Conservation (phyloP, 2,797 vertebrate genomes). For the Ctenochaetus hawaiiensis region DNA sequence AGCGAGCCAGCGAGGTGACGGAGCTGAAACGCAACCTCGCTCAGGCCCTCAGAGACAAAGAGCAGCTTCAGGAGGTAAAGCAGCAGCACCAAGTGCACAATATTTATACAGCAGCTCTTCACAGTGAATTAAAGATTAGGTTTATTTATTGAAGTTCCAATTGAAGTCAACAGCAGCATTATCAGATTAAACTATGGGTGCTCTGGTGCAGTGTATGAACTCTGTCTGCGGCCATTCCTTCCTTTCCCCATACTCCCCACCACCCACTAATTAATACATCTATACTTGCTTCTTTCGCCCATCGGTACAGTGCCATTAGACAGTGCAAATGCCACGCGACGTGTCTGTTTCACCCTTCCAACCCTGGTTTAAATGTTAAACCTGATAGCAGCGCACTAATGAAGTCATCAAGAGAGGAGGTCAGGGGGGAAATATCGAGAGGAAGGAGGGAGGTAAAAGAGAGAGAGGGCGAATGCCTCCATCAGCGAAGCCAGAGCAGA, state of each 20-base stretch:
- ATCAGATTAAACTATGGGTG: slow-evolving; percentile 37
- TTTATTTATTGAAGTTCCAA: not conserved
- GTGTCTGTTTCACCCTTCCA: slow-evolving; percentile 82
- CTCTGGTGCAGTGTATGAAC: slow-evolving; percentile 31
- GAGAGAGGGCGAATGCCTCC: slow-evolving; percentile 39
- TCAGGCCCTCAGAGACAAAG: slow-evolving; percentile 88
- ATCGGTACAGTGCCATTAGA: slow-evolving; percentile 75
- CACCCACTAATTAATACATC: slow-evolving; percentile 78
- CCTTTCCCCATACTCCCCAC: slow-evolving; percentile 32
- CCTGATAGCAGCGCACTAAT: slow-evolving; percentile 83
- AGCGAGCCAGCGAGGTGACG: slow-evolving; percentile 90
- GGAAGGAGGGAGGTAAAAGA: slow-evolving; percentile 30
- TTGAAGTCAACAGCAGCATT: slow-evolving; percentile 29
- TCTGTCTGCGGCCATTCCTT: slow-evolving; percentile 16
- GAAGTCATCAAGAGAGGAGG: slow-evolving; percentile 80
- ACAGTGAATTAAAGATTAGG: not conserved
- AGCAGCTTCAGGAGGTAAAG: slow-evolving; percentile 84
- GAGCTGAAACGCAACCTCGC: slow-evolving; percentile 89
- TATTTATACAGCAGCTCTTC: not conserved
- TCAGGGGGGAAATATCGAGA: slow-evolving; percentile 34
- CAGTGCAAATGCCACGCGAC: slow-evolving; percentile 83
- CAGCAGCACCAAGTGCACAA: not conserved
- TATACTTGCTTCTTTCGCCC: slow-evolving; percentile 54
- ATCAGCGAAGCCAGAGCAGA: slow-evolving; percentile 56
- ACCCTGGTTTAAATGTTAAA: slow-evolving; percentile 88